Evolutionary conservation across 2,888 invertebrate species (phyloP), one percentile per base, ranked within the genome.

Genomic region (Apamea epomidion): DNA sequence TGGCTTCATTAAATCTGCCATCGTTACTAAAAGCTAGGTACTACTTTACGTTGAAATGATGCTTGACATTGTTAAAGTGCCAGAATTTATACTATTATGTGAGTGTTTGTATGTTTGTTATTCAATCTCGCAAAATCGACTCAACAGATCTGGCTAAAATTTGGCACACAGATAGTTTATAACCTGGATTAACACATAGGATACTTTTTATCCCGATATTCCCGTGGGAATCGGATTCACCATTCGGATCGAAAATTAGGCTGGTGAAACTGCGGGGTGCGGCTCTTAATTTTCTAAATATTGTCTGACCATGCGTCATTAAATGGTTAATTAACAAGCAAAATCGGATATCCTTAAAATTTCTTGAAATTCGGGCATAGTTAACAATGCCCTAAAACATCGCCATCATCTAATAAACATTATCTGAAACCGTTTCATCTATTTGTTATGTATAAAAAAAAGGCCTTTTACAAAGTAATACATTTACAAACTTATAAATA

Each of bases 1-100:
- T 71, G 67, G 42, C 51, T 73, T 78, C 25, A 88, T 87, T 87
- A 74, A 67, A 71, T 51, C 16, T 51, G 29, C 29, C 32, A 58
- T 14, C 37, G 5, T 68, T 75, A 45, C 25, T 51, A 48, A 81
- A 78, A 72, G 6, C 18, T 10, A 45, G 7, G 14, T 45, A 58
- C 25, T 58, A 65, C 21, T 37, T 37, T 6, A 37, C 37, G 37
- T 37, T 37, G 6, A 37, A 37, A 37, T 37, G 0, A 16, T 29
- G 29, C 18, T 62, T 25, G 16, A 25, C 8, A 0, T 21, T 51
- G 25, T 25, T 1, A 58, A 58, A 58, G 16, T 68, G 25, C 67
- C 2, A 65, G 25, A 45, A 65, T 32, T 5, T 21, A 42, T 42
- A 0, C 7, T 42, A 42, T 42, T 18, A 16, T 16, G 16, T 48